Percentiles rank a stretch among this genome's conserved stretches.
phyloP scores from a whole-genome alignment of 2,113 vertebrate species.

The Corynorhinus townsendii region DNA sequence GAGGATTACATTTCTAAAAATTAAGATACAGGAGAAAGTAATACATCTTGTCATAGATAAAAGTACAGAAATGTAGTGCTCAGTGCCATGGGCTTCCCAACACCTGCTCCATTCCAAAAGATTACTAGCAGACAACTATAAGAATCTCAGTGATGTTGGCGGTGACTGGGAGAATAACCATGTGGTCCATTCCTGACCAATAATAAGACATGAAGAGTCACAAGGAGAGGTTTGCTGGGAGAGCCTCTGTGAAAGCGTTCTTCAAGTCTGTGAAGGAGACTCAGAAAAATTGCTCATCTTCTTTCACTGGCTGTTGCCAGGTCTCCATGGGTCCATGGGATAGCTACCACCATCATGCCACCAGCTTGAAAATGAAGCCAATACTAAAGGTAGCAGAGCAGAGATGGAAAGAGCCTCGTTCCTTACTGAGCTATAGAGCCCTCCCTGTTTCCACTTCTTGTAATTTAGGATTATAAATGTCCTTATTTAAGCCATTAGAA shows the following conservation, averaged over 20 bases:
- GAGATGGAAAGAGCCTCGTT: neutral
- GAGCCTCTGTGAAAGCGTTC: neutral
- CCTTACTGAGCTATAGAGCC: neutral
- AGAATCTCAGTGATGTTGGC: neutral
- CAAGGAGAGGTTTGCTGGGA: neutral
- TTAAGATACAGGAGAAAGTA: neutral
- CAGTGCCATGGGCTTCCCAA: neutral
- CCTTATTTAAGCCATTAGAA: neutral
- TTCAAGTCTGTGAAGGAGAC: neutral
- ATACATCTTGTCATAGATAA: neutral
- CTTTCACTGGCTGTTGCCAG: neutral
- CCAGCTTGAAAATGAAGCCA: neutral
- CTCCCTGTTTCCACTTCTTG: neutral
- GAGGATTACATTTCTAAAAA: neutral
- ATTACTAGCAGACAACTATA: neutral
- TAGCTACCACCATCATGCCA: neutral
- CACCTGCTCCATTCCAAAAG: neutral
- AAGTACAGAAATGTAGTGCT: neutral
- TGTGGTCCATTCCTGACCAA: neutral
- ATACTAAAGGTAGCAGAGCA: neutral
- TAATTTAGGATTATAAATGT: neutral
- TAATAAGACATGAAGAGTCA: neutral
- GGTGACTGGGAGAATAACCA: neutral
- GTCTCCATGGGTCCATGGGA: neutral
- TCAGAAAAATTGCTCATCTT: neutral